Base-by-base conservation (phyloP, 1,140 invertebrate species). In the Diorhabda sublineata region DNA sequence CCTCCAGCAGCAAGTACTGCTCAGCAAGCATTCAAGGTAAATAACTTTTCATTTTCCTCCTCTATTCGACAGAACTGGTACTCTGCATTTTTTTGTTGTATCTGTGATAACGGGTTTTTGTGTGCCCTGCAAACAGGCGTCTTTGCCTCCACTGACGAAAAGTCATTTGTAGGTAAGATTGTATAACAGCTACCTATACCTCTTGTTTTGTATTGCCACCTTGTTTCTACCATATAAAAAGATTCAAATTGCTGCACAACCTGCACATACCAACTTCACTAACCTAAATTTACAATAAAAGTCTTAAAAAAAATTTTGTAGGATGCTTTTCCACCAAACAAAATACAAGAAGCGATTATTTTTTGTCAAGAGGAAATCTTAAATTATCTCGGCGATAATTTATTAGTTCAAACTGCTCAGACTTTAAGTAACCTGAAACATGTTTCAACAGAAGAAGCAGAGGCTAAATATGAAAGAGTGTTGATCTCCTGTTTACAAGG, bases 361-460 rank as follows among this genome's bases (percentile, higher is more conserved):
- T 91, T 91, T 82, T 94, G 91, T 77, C 89, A 92, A 75, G 81
- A 85, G 66, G 92, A 94, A 83, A 90, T 94, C 63, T 75, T 93
- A n/a, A 82, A 86, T 70, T 91, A 88, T 75, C 86, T 93, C 62
- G 81, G 82, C 65, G 86, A 91, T 64, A 92, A 92, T 78, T 80
- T 95, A 9, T 86, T 87, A 43, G 82, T 86, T 52, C 88, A 91
- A 68, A 91, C 87, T 4, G 79, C 88, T 2, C 83, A 87, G 74
- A 86, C 87, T 9, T 77, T 91, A 8, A 79, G 84, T 77, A 83
- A 89, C 79, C 78, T 83, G 59, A 85, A 86, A 74, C 64, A 70
- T 45, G 57, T 84, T 11, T 83, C 85, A 7, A 72, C 82, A 6
- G 92, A 94, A 77, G 92, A 93, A 77, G 86, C 89, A 75, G 88